A percentile compares a stretch with the other conserved stretches of the same genome.
phyloP scores from a whole-genome alignment of 2,888 invertebrate species.

The Sepioteuthis lessoniana region DNA sequence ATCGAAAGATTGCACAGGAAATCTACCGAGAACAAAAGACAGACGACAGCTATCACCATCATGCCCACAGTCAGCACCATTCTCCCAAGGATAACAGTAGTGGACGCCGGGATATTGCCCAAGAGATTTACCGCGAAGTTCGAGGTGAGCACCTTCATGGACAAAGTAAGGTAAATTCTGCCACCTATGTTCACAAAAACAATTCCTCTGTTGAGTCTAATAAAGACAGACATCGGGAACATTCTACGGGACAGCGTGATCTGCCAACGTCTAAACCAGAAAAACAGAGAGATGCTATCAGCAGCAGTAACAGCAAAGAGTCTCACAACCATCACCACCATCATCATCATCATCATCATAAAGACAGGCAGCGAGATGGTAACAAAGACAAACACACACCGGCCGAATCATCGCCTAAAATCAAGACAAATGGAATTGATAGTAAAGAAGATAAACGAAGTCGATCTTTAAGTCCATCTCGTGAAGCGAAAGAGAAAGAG shows the following conservation, averaged over 20 bases:
- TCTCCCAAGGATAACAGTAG: background rate
- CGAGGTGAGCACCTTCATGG: background rate
- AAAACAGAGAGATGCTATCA: background rate
- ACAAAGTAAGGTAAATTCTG: background rate
- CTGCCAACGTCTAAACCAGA: background rate
- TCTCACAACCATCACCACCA: background rate
- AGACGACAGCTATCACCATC: background rate
- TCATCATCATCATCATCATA: conserved; percentile 39
- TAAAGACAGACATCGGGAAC: background rate
- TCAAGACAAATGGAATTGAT: background rate
- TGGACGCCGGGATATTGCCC: background rate
- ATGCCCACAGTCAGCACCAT: background rate
- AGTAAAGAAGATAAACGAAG: conserved; percentile 25
- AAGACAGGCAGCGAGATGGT: conserved; percentile 35
- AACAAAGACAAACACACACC: background rate
- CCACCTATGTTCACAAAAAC: background rate
- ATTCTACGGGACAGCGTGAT: background rate
- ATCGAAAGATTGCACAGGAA: conserved; percentile 24
- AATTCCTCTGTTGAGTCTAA: background rate
- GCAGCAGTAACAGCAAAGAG: background rate
- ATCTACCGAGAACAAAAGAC: background rate
- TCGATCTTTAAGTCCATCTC: conserved; percentile 24
- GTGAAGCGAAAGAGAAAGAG: background rate
- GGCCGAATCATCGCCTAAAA: background rate
- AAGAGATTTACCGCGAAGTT: conserved; percentile 42